A percentile compares a stretch with the other conserved stretches of the same genome.
phyloP scores from a whole-genome alignment of 2,113 vertebrate species.

The Pelobates fuscus region DNA sequence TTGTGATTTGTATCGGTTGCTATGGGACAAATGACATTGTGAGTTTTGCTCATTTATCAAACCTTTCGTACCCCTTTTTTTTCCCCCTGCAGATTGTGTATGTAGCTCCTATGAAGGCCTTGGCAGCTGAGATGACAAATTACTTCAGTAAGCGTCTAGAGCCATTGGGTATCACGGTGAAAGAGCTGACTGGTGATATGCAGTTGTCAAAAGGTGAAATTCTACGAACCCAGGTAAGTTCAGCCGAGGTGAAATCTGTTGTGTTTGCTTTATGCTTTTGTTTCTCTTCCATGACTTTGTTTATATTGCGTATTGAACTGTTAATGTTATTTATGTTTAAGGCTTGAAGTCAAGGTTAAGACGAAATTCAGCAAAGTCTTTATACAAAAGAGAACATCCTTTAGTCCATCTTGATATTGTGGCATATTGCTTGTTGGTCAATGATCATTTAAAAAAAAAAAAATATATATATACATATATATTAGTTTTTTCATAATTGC shows the following conservation, averaged over 20 bases:
- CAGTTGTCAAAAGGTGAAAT: conserved; percentile 97
- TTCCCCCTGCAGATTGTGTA: conserved; percentile 82
- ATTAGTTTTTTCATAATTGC: no score
- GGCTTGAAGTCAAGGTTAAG: not conserved
- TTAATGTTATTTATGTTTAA: conserved; percentile 13
- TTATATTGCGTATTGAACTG: conserved; percentile 8
- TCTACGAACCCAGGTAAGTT: conserved; percentile 89
- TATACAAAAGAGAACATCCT: no score
- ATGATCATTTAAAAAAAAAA: no score
- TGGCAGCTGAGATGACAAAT: conserved; percentile 99
- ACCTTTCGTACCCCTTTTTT: conserved; percentile 56
- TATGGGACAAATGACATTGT: conserved; percentile 74
- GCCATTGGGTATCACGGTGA: conserved; percentile 87
- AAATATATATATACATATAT: no score
- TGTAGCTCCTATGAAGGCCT: conserved; percentile 97
- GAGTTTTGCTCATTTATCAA: conserved; percentile 84
- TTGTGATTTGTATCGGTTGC: conserved; percentile 79
- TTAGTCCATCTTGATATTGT: no score
- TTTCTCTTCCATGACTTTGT: conserved; percentile 11
- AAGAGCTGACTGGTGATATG: conserved; percentile 97
- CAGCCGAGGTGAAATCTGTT: conserved; percentile 27
- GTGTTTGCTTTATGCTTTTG: conserved; percentile 23
- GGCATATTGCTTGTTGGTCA: no score
- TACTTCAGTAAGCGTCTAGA: conserved; percentile 96
- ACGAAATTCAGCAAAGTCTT: conserved; percentile 4